These are phyloP conservation scores for Scrobipalpa atriplicella DNA, from an alignment of 2,888 invertebrate genomes.

Conservation along the genomic window DNA sequence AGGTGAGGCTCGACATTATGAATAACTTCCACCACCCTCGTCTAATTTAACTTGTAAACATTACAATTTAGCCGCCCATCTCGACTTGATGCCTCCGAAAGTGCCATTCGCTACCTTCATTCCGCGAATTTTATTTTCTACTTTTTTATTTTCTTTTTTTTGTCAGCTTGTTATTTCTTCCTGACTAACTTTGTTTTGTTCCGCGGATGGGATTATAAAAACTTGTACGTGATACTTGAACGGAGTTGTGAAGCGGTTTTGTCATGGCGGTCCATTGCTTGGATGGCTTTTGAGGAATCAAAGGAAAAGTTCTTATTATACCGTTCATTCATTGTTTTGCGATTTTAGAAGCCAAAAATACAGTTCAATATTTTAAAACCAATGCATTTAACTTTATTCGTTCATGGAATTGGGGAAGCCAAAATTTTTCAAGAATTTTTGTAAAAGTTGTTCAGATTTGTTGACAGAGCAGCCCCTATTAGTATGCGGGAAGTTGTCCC, in stretches of 20 bases:
- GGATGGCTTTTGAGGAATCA: background rate
- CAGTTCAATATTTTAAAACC: too few relatives aligned
- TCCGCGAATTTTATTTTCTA: constrained; percentile 65
- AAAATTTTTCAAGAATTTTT: too few relatives aligned
- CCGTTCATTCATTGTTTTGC: too few relatives aligned
- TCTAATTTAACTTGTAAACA: constrained; percentile 80
- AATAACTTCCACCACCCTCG: constrained; percentile 69
- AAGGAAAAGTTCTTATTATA: too few relatives aligned
- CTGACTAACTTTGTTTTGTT: constrained; percentile 54
- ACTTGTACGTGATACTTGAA: constrained; percentile 30
- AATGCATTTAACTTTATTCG: too few relatives aligned
- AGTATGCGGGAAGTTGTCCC: too few relatives aligned
- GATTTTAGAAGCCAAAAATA: too few relatives aligned
- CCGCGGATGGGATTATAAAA: constrained; percentile 37
- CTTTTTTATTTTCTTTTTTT: constrained; percentile 55
- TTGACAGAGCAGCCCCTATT: too few relatives aligned
- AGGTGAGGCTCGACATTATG: constrained; percentile 67
- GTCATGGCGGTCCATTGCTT: constrained; percentile 2
- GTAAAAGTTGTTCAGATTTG: too few relatives aligned
- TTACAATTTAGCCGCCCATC: constrained; percentile 74
- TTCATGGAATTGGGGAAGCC: too few relatives aligned
- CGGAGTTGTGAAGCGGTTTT: constrained; percentile 13
- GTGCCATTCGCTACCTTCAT: constrained; percentile 70
- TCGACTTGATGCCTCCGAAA: constrained; percentile 70
- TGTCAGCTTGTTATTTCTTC: constrained; percentile 58